Evolutionary conservation across 2,888 invertebrate genomes (phyloP), one percentile per base, ranked within the genome.

Genomic region (Drepanosiphum platanoidis): DNA sequence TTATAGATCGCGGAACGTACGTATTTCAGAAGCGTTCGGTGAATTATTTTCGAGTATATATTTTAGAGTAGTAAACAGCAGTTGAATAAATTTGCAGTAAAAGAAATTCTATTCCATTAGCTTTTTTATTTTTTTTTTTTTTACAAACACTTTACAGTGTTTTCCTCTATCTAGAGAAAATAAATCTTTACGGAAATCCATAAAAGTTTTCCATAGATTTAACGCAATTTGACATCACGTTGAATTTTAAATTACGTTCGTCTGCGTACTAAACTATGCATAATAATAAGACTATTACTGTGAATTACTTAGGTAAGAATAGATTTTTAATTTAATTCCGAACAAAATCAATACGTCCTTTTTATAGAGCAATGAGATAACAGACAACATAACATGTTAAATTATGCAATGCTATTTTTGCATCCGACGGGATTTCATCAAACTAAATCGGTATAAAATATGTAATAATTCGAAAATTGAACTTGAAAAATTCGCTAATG

Each of bases 41-140:
- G 32, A 72, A 30, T 18, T 18, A 72, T 72, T 42, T 72, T 46
- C 30, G 30, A 15, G 46, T 72, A 30, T 30, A 46, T 72, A 72
- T 72, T 72, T 72, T 46, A 72, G n/a, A 72, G 46, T 7, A 72
- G 42, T 72, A 46, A 30, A 39, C n/a, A 72, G 46, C 46, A 72
- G 72, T 46, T 72, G 72, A 46, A 46, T 72, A 72, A 72, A 72
- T 72, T 46, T 30, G 42, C 22, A 30, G 42, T 32, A 30, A 42
- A 30, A 30, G 8, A 30, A 30, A 46, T 30, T 42, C 18, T 72
- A 46, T 72, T 72, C 42, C 42, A 72, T 72, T 72, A 46, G 18
- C 42, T 46, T 42, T 72, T 72, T 72, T 30, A 8, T n/a, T 32
- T 46, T 71, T 39, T 71, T 52, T 30, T 39, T n/a, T 71, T 13